Percentiles rank a stretch among this genome's conserved stretches.
Conservation (phyloP, 92 coral and sea anemone genomes). For the Desmophyllum pertusum region DNA sequence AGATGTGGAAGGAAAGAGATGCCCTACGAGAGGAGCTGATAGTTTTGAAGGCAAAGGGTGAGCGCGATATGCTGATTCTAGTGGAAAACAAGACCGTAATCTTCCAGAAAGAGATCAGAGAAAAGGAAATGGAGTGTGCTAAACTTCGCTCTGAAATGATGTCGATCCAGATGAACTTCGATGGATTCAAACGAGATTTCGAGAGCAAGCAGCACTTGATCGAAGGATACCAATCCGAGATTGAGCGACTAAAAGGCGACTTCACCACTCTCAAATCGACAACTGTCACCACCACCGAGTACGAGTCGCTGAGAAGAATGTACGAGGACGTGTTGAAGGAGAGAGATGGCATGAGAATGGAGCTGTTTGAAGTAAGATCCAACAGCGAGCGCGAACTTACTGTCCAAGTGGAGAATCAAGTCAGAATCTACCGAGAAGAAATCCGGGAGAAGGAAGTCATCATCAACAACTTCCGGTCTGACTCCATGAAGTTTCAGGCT, state of each 20-base stretch:
- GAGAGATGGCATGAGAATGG: slow-evolving; percentile 44
- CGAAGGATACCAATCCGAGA: slow-evolving; percentile 24
- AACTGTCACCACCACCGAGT: slow-evolving; percentile 26
- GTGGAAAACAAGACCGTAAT: slow-evolving; percentile 51
- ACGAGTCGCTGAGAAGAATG: slow-evolving; percentile 43
- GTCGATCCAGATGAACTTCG: slow-evolving; percentile 18
- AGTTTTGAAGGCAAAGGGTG: slow-evolving; percentile 48
- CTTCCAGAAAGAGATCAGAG: slow-evolving; percentile 50
- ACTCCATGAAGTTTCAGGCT: slow-evolving; percentile 26
- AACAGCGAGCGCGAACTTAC: slow-evolving; percentile 41
- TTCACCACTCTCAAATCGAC: slow-evolving; percentile 22
- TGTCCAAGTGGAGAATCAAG: slow-evolving; percentile 12
- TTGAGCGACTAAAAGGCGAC: slow-evolving; percentile 23
- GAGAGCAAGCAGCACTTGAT: slow-evolving; percentile 34
- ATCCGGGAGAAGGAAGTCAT: slow-evolving; percentile 40
- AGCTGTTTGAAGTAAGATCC: slow-evolving; percentile 43
- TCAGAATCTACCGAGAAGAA: slow-evolving; percentile 21
- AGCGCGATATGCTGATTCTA: slow-evolving; percentile 38
- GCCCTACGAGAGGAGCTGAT: slow-evolving; percentile 41
- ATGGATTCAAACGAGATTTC: slow-evolving; percentile 10
- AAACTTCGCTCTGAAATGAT: slow-evolving; percentile 16
- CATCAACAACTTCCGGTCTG: slow-evolving; percentile 46
- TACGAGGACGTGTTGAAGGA: slow-evolving; percentile 50
- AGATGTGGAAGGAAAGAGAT: slow-evolving; percentile 54
- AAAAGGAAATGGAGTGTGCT: slow-evolving; percentile 22